Conservation (phyloP, 2,797 vertebrate species). For the Enteromius afrohamiltoni region DNA sequence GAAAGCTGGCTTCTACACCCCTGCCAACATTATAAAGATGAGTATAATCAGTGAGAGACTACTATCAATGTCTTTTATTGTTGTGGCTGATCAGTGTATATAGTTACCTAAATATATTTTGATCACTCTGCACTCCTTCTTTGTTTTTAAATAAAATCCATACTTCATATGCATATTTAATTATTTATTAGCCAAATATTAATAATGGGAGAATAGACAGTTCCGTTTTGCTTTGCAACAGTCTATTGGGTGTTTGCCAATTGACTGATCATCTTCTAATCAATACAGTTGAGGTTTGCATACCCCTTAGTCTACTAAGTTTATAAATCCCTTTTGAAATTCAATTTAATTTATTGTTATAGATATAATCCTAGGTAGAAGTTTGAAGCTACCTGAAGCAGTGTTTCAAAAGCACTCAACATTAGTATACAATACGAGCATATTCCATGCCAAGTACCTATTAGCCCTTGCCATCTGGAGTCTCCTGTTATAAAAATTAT, state of each 20-base stretch:
- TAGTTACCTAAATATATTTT: neutral
- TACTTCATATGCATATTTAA: neutral
- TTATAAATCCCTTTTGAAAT: neutral
- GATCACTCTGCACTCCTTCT: neutral
- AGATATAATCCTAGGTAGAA: neutral
- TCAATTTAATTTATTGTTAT: neutral
- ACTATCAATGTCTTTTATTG: neutral
- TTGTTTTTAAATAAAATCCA: neutral
- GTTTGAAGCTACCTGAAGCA: neutral
- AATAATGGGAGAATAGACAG: neutral
- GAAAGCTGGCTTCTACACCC: no score
- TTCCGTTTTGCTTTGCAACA: neutral
- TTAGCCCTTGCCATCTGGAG: conserved; percentile 3
- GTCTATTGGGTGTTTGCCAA: neutral
- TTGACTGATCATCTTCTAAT: neutral
- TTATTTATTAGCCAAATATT: neutral
- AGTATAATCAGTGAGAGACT: neutral
- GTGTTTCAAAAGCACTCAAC: neutral
- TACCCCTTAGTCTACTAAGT: neutral
- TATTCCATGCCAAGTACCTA: neutral
- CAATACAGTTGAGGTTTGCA: neutral
- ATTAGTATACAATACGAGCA: neutral
- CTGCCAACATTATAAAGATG: neutral
- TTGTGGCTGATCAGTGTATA: neutral
- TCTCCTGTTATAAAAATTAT: neutral